Evolutionary conservation across 2,888 invertebrate genomes (phyloP).

Genomic region (Tipula vernalis): DNA sequence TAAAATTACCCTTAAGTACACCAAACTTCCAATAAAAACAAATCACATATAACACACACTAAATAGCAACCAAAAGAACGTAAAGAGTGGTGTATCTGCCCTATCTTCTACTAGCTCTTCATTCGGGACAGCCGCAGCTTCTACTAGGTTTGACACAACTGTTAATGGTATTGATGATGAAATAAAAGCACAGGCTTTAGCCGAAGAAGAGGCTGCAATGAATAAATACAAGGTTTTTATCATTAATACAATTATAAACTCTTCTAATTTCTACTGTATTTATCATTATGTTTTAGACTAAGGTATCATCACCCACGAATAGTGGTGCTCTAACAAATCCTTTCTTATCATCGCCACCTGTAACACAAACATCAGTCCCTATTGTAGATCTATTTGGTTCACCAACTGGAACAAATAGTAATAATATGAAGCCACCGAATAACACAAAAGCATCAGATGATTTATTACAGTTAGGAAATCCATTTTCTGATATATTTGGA

Average conservation of each 20-base stretch:
- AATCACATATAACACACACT: conserved; percentile 19
- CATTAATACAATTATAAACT: not conserved
- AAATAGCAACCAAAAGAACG: conserved; percentile 73
- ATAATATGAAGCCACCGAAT: conserved; percentile 29
- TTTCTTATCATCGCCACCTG: conserved; percentile 62
- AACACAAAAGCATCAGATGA: conserved; percentile 73
- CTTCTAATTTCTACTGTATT: not conserved
- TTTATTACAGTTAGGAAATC: conserved; percentile 77
- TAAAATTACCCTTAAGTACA: conserved; percentile 5
- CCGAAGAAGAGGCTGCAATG: conserved; percentile 93
- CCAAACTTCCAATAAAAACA: conserved; percentile 8
- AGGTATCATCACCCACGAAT: conserved; percentile 65
- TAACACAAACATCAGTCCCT: conserved; percentile 39
- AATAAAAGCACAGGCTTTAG: conserved; percentile 73
- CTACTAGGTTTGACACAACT: conserved; percentile 52
- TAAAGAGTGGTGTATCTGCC: conserved; percentile 78
- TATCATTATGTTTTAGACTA: conserved; percentile 41
- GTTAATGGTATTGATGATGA: conserved; percentile 75
- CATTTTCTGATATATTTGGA: conserved; percentile 77
- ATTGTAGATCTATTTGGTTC: conserved; percentile 74
- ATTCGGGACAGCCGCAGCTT: conserved; percentile 72
- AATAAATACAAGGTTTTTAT: conserved; percentile 78
- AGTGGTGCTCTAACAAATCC: conserved; percentile 61
- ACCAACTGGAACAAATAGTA: conserved; percentile 35
- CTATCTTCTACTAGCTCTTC: conserved; percentile 79